A percentile compares a stretch with the other conserved stretches of the same genome.
Conservation (phyloP, 2,113 vertebrate genomes). For the Saguinus imperator region DNA sequence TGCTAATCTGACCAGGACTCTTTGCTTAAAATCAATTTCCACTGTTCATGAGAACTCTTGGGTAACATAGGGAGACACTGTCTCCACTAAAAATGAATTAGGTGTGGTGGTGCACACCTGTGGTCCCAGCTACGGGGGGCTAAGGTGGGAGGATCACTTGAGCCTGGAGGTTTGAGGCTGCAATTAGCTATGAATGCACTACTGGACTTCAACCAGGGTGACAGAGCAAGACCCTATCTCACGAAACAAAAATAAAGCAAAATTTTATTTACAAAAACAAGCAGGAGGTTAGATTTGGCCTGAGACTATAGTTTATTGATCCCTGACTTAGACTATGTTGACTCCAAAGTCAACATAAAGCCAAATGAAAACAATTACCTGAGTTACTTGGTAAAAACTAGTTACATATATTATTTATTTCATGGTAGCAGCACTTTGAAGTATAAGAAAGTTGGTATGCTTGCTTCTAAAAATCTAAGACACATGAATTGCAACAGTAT, state of each 20-base stretch:
- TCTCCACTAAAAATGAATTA: no score
- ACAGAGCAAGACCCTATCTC: no score
- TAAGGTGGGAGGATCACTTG: not conserved
- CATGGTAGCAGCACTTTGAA: not conserved
- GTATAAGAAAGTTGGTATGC: not conserved
- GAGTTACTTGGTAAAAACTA: not conserved
- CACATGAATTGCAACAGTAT: not conserved
- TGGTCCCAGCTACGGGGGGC: no score
- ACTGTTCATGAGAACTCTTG: not conserved
- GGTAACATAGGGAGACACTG: no score
- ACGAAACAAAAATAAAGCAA: not conserved
- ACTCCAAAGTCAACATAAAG: not conserved
- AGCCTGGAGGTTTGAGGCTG: not conserved
- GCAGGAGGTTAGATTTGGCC: not conserved
- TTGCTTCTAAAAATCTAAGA: conserved; percentile 3
- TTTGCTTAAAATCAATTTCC: not conserved
- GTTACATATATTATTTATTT: not conserved
- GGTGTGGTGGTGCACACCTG: no score
- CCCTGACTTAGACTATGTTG: not conserved
- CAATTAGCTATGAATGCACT: not conserved
- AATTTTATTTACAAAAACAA: not conserved
- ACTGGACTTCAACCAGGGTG: no score
- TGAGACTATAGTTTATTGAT: not conserved
- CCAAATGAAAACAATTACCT: not conserved
- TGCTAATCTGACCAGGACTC: not conserved